Evolutionary conservation across 2,888 invertebrate genomes (phyloP).

Genomic region (Cephus sareptanus): DNA sequence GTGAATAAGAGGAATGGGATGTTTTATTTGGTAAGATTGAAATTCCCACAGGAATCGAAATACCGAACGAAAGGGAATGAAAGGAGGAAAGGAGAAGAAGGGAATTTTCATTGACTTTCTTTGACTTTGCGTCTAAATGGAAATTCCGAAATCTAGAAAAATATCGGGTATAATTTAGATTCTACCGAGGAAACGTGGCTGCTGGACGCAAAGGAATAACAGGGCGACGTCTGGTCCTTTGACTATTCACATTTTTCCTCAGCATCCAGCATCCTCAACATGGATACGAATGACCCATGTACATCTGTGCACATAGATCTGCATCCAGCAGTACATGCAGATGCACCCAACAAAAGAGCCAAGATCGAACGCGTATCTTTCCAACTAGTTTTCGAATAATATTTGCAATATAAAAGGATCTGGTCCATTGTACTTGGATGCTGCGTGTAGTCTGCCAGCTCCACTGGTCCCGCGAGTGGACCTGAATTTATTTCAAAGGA

Average conservation of each 20-base stretch:
- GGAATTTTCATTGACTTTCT: not conserved
- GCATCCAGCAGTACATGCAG: not conserved
- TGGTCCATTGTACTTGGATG: constrained; percentile 16
- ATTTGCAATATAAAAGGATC: constrained; percentile 25
- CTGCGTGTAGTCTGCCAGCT: constrained; percentile 5
- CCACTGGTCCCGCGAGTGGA: constrained; percentile 14
- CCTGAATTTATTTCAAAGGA: constrained; percentile 29
- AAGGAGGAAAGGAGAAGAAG: not conserved
- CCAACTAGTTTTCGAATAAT: constrained; percentile 32
- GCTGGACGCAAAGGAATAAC: not conserved
- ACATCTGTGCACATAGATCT: not conserved
- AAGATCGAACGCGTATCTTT: constrained; percentile 41
- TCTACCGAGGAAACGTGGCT: not conserved
- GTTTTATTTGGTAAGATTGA: not conserved
- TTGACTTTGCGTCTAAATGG: not conserved
- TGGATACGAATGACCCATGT: no score
- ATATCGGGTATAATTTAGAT: not conserved
- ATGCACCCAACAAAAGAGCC: constrained; percentile 28
- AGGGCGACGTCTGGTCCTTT: not conserved
- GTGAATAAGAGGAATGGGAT: not conserved
- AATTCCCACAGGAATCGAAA: not conserved
- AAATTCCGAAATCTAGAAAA: not conserved
- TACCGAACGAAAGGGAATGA: not conserved
- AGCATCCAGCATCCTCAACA: not conserved
- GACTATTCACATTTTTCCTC: not conserved